Conservation (phyloP, 1,140 invertebrate species). For the Octopus sinensis region DNA sequence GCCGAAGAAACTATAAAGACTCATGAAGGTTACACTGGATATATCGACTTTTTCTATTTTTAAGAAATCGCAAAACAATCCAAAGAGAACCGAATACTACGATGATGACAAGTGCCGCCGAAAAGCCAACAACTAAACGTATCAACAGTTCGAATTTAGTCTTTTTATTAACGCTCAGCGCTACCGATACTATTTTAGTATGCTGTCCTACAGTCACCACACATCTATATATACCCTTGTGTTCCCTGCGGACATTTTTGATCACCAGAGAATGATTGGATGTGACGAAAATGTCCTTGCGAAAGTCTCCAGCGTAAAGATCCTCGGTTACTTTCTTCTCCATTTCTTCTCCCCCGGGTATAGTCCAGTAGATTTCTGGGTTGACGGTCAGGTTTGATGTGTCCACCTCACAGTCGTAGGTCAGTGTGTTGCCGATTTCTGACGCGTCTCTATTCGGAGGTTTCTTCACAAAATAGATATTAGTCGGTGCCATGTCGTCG, state of each 20-base stretch:
- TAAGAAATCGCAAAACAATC: neutral
- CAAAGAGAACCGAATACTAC: neutral
- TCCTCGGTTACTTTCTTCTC: neutral
- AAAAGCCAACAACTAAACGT: neutral
- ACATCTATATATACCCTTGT: neutral
- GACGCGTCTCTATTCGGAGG: neutral
- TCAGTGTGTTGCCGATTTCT: neutral
- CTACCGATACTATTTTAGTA: neutral
- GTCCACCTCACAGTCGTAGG: constrained; percentile 8
- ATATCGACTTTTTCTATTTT: neutral
- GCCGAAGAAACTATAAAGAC: neutral
- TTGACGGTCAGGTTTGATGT: neutral
- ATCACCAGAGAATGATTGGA: neutral
- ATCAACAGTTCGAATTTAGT: neutral
- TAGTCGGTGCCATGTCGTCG: neutral
- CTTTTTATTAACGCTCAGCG: neutral
- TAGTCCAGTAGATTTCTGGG: constrained; percentile 9
- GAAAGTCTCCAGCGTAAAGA: neutral
- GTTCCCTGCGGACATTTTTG: neutral
- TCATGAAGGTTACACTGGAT: neutral
- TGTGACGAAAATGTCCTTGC: neutral
- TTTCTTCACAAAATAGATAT: neutral
- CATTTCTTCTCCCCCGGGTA: neutral
- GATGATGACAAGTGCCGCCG: neutral
- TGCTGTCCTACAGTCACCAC: neutral